Evolutionary conservation across 2,888 invertebrate species (phyloP), one percentile per base, ranked within the genome.

Genomic region (Caradrina kadenii): DNA sequence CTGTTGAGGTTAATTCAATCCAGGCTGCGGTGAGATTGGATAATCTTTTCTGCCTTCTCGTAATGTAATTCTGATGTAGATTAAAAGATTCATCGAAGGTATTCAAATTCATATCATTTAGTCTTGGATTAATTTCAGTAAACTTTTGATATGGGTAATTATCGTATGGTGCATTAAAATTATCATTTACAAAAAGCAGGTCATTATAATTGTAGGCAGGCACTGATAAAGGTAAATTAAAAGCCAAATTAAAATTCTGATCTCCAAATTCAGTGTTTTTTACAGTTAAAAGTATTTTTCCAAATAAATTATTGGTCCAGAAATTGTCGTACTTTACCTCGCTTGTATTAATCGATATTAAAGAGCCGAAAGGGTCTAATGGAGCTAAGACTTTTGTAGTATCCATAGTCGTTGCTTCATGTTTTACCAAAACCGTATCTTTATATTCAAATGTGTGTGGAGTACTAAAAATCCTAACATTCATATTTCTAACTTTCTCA

Each of bases 251-350:
- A 11, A 79, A 78, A 26, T 68, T 13, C 26, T 81, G 62, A 0
- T 13, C 3, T 31, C 67, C 79, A 35, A 65, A 59, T 15, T 55
- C 59, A 13, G 67, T 59, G 13, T 78, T 55, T 19, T 62, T 45
- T 11, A 81, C 81, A 0, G 55, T 50, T n/a, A 81, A 39, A 8
- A 62, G 10, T 49, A 79, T 72, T 42, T 68, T 64, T 7, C 79
- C 79, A 1, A 50, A n/a, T 15, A 56, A 62, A 31, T n/a, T 68
- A 1, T 81, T 50, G 0, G 10, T 19, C 2, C 1, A 0, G 0
- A 13, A 15, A 7, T 53, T 35, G 13, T 66, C 22, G 15, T 21
- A 6, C 22, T 49, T 71, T 2, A 63, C n/a, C 22, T 54, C 50
- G 15, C 61, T 65, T 7, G 54, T 78, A 10, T 72, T 67, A 1